Conservation (phyloP, 2,888 invertebrate species). For the Nycteola revayana region DNA sequence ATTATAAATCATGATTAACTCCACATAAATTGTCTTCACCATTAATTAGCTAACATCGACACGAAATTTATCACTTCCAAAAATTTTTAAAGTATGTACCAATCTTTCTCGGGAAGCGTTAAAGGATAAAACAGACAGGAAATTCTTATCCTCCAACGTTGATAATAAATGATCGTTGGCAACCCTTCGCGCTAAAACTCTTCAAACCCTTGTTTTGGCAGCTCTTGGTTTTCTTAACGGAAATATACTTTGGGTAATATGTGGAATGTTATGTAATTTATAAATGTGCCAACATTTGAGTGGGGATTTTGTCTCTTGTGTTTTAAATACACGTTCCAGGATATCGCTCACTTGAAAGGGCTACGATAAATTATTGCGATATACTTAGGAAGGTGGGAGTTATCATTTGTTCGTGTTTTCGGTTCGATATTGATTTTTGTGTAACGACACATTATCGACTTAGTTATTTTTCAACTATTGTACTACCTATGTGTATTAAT, state of each 20-base stretch:
- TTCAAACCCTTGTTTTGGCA: conserved; percentile 52
- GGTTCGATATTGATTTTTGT: too few species aligned
- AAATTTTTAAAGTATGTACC: conserved; percentile 24
- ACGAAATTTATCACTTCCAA: conserved; percentile 11
- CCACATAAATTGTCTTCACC: too few species aligned
- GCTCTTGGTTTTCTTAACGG: conserved; percentile 40
- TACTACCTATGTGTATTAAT: too few species aligned
- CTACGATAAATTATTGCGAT: too few species aligned
- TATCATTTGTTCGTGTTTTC: too few species aligned
- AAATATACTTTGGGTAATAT: conserved; percentile 47
- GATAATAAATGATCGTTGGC: conserved; percentile 62
- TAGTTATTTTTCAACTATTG: too few species aligned
- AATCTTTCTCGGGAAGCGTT: conserved; percentile 17
- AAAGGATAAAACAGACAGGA: conserved; percentile 52
- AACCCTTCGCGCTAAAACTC: conserved; percentile 54
- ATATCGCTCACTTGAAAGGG: too few species aligned
- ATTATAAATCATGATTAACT: too few species aligned
- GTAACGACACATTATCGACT: too few species aligned
- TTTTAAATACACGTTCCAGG: too few species aligned
- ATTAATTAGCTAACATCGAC: conserved; percentile 14
- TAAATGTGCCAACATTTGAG: conserved; percentile 10
- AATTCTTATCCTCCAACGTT: conserved; percentile 59
- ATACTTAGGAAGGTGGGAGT: too few species aligned
- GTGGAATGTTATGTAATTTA: conserved; percentile 31
- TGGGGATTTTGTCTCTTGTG: too few species aligned